These are phyloP conservation scores for Malaclemys terrapin DNA, from an alignment of 2,113 vertebrate genomes.

Conservation along the genomic window DNA sequence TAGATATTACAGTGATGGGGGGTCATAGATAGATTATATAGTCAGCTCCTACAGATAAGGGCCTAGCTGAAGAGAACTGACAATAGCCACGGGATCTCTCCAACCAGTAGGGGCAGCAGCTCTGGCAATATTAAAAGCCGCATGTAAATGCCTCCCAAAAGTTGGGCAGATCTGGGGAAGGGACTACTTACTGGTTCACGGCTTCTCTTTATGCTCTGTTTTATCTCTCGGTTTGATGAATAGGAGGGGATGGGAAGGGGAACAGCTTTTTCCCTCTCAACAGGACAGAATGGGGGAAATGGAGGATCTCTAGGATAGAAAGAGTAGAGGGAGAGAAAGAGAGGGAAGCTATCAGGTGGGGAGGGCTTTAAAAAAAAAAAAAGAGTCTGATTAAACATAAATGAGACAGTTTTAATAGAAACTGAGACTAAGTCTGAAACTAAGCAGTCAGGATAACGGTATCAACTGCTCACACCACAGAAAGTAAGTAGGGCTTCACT, in stretches of 20 bases:
- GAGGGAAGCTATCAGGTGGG: neutral
- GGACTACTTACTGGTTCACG: neutral
- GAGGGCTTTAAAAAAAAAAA: neutral
- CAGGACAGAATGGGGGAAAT: neutral
- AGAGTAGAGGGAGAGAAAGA: neutral
- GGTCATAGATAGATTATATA: neutral
- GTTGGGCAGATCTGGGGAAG: neutral
- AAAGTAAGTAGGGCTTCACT: neutral
- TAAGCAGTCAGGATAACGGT: neutral
- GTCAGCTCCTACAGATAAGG: neutral
- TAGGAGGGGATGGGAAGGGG: neutral
- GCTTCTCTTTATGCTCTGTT: neutral
- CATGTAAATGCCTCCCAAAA: accelerated
- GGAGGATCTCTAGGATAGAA: neutral
- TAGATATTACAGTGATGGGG: neutral
- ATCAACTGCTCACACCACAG: neutral
- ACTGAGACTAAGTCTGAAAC: neutral
- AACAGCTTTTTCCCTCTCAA: neutral
- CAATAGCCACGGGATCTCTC: neutral
- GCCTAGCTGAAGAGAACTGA: neutral
- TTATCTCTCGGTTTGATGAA: neutral
- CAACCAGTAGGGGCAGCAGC: accelerated
- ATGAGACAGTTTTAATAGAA: neutral
- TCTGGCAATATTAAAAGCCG: neutral
- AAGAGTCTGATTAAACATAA: neutral